phyloP scores from a whole-genome alignment of 2,113 vertebrate genomes.

The Oxyruncus cristatus region DNA sequence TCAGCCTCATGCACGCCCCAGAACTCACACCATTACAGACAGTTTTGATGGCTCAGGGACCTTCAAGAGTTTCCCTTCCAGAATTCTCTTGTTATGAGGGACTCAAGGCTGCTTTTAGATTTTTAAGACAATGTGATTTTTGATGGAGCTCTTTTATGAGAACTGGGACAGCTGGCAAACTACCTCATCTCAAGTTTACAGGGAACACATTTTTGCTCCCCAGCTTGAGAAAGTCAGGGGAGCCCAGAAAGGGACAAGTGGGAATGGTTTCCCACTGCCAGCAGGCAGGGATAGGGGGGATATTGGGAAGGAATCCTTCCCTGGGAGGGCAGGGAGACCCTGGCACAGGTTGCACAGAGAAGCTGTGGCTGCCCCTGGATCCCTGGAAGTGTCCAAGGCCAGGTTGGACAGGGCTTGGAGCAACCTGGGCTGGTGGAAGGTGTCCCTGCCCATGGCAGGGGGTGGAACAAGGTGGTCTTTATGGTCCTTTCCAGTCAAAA shows the following conservation, averaged over 20 bases:
- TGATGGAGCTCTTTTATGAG: neutral
- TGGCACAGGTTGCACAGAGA: neutral
- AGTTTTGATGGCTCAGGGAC: neutral
- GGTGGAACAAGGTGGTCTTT: neutral
- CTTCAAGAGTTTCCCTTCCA: neutral
- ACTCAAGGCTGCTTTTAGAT: neutral
- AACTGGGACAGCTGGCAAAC: neutral
- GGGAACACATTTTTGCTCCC: neutral
- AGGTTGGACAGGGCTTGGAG: neutral
- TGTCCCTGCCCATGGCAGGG: neutral
- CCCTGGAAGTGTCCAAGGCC: neutral
- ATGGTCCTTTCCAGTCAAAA: neutral
- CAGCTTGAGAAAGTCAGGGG: neutral
- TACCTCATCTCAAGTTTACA: neutral
- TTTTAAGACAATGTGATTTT: neutral
- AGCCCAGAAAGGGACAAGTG: neutral
- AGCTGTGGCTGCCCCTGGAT: neutral
- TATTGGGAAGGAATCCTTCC: neutral
- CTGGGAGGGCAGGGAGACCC: fast-evolving
- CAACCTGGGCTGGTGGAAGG: fast-evolving
- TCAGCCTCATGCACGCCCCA: neutral
- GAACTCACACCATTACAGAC: neutral
- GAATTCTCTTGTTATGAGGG: neutral
- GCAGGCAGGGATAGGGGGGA: fast-evolving
- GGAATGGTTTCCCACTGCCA: neutral